A percentile compares a stretch with the other conserved stretches of the same genome.
Conservation (phyloP, 2,113 vertebrate genomes). For the Antennarius striatus region DNA sequence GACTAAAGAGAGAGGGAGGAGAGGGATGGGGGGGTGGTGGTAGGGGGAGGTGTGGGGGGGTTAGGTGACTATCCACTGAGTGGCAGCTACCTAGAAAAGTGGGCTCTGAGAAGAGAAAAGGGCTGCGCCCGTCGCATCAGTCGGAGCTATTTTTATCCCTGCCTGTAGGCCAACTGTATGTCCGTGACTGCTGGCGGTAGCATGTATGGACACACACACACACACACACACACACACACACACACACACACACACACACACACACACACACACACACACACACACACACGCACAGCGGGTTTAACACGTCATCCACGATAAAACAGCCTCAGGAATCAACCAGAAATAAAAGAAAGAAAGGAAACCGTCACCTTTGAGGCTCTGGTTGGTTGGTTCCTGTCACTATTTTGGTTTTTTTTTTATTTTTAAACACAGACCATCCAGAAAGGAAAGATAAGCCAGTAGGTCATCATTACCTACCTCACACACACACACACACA, state of each 20-base stretch:
- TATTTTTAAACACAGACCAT: too few species aligned
- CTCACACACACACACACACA: not conserved
- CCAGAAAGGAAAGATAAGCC: not conserved
- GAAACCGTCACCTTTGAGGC: too few species aligned
- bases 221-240: not conserved
- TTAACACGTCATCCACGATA: not conserved
- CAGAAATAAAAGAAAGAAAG: not conserved
- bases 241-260: too few species aligned
- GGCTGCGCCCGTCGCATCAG: slow-evolving; percentile 76
- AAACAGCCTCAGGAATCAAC: not conserved
- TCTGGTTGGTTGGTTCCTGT: too few species aligned
- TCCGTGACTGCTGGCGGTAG: slow-evolving; percentile 64
- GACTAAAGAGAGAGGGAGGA: too few species aligned
- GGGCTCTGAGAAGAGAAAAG: slow-evolving; percentile 64
- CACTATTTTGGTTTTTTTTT: too few species aligned
- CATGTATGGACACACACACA: slow-evolving; percentile 31
- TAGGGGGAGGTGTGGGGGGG: not conserved
- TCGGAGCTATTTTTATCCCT: slow-evolving; percentile 85
- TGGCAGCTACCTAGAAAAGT: slow-evolving; percentile 75
- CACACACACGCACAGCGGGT: not conserved
- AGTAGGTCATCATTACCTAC: not conserved
- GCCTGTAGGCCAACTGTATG: slow-evolving; percentile 77
- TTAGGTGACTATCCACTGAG: slow-evolving; percentile 35
- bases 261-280: too few species aligned
- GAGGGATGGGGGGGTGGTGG: slow-evolving; percentile 5